phyloP scores from a whole-genome alignment of 2,888 invertebrate genomes.

The Andrena trimmerana region DNA sequence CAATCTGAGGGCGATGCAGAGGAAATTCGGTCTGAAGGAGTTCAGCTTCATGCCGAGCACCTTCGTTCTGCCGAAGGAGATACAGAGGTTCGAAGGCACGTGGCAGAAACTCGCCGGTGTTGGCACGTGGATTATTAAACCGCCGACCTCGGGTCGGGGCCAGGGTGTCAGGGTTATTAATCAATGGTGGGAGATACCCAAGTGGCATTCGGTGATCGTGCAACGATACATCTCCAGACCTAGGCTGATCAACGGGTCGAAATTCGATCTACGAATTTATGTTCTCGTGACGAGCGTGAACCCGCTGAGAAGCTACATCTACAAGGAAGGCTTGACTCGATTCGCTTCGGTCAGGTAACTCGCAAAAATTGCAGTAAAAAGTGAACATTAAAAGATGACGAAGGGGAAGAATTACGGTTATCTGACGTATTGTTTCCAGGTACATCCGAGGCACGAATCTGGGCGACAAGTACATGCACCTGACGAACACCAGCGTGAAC shows the following conservation, averaged over 20 bases:
- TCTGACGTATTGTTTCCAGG: conserved; percentile 86
- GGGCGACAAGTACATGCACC: conserved; percentile 94
- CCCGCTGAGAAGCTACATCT: conserved; percentile 96
- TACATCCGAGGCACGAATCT: conserved; percentile 92
- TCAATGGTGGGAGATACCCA: conserved; percentile 96
- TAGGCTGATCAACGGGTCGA: conserved; percentile 95
- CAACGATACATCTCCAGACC: conserved; percentile 94
- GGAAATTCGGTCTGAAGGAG: conserved; percentile 86
- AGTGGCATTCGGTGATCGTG: conserved; percentile 92
- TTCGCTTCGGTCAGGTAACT: conserved; percentile 88
- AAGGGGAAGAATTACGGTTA: neutral
- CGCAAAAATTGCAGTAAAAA: too few relatives aligned
- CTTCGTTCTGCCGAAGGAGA: conserved; percentile 90
- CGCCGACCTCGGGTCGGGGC: conserved; percentile 98
- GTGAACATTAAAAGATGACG: too few relatives aligned
- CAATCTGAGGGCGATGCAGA: conserved; percentile 88
- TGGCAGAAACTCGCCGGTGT: conserved; percentile 90
- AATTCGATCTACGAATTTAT: conserved; percentile 97
- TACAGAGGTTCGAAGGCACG: conserved; percentile 86
- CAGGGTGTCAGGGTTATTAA: conserved; percentile 97
- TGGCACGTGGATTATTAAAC: conserved; percentile 97
- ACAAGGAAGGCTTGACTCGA: conserved; percentile 96
- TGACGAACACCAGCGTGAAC: conserved; percentile 95
- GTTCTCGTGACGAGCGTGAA: conserved; percentile 96
- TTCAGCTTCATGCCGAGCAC: conserved; percentile 86